phyloP scores from a whole-genome alignment of 2,113 vertebrate species.

The Tylochromis polylepis region DNA sequence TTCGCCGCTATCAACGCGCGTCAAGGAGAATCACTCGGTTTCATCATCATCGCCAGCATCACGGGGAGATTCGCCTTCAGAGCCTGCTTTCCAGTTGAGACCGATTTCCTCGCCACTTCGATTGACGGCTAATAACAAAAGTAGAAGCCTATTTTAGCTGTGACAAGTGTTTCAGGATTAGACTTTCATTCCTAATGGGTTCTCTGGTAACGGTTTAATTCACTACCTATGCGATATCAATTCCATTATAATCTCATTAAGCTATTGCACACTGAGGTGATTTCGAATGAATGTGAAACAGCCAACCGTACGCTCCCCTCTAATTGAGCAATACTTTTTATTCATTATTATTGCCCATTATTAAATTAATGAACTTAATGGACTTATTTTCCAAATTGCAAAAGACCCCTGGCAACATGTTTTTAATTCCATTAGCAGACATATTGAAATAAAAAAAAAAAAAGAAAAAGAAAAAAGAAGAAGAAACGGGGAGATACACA shows the following conservation, averaged over 20 bases:
- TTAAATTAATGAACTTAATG: slow-evolving; percentile 78
- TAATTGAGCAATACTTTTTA: slow-evolving; percentile 74
- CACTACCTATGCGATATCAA: slow-evolving; percentile 70
- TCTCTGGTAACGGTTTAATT: slow-evolving; percentile 70
- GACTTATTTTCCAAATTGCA: slow-evolving; percentile 69
- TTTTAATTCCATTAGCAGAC: slow-evolving; percentile 68
- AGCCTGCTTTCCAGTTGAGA: not conserved
- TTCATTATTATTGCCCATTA: slow-evolving; percentile 74
- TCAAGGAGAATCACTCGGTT: not conserved
- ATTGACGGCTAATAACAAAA: slow-evolving; percentile 52
- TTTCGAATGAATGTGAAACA: slow-evolving; percentile 63
- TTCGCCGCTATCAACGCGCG: slow-evolving; percentile 2
- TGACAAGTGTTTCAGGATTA: slow-evolving; percentile 67
- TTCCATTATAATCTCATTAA: slow-evolving; percentile 77
- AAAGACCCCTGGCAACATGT: slow-evolving; percentile 64
- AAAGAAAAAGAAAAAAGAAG: not conserved
- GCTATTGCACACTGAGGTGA: slow-evolving; percentile 64
- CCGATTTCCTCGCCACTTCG: slow-evolving; percentile 1
- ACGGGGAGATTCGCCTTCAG: slow-evolving; percentile 1
- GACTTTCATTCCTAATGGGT: slow-evolving; percentile 61
- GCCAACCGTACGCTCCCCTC: slow-evolving; percentile 54
- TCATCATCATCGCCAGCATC: not conserved
- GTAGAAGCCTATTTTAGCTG: slow-evolving; percentile 50
- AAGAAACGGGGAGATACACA: not conserved
- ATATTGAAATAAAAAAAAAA: not conserved